Base-by-base conservation (phyloP, 2,888 invertebrate species). In the Philopedon plagiatum region DNA sequence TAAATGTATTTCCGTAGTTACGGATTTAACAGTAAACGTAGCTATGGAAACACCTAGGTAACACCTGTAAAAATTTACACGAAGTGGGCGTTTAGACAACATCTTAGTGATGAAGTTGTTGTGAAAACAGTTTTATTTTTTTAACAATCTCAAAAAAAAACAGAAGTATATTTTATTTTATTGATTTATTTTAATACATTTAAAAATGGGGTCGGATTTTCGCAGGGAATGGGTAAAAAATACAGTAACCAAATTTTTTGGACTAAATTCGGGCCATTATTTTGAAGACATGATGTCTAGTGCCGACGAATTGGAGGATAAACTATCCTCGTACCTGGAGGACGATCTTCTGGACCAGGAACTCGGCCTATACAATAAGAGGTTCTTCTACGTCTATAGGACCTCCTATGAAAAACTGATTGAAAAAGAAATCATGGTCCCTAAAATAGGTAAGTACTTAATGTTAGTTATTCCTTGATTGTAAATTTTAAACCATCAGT, bases 211-310 rank as follows among this genome's bases (percentile, higher is more conserved):
- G 63, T 74, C 75, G 13, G 92, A 92, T 79, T 88, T 87, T 26
- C 88, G 94, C 62, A 83, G 91, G 18, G 85, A 88, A 76, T 94
- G 94, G 94, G 86, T 94, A 29, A 91, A 91, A 81, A 88, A 91
- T 0, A 88, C 88, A 70, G 88, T 93, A 29, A 83, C 90, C 9
- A 84, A 86, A 0, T 90, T 86, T 79, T 87, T 92, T 11, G 91
- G 90, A 73, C 84, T 90, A 19, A 87, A 88, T 70, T 88, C 89
- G 4, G 88, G 87, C 0, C 79, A 88, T 15, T 84, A 86, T 58
- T 91, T 91, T 82, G 89, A 90, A 75, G 87, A 87, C 66, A 88
- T 91, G 88, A 79, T 91, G 68, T 85, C 86, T 0, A 84, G 82
- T 37, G 85, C 87, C 72, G 87, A 89, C 69, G 88, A 90, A 29